Conservation (phyloP, 2,797 vertebrate species). For the Dendrocincla fuliginosa region DNA sequence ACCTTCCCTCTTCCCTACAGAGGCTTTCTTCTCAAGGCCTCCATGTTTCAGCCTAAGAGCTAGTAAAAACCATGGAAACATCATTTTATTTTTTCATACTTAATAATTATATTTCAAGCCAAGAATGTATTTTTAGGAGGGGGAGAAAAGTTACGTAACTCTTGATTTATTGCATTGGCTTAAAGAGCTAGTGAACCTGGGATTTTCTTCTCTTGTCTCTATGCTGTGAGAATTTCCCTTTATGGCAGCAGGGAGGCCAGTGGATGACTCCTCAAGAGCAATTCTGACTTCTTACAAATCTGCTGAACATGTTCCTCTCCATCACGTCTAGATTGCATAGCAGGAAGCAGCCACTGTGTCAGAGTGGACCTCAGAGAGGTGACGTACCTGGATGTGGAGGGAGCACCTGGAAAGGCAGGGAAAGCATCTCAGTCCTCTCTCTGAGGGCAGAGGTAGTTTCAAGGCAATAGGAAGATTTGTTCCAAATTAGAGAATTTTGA, state of each 20-base stretch:
- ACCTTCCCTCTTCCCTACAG: not conserved
- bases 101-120: slow-evolving; percentile 51
- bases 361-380: rapidly evolving
- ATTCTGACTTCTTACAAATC: not conserved
- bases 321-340: not conserved
- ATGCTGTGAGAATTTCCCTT: slow-evolving; percentile 6
- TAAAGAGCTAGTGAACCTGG: slow-evolving; percentile 32
- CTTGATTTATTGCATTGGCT: slow-evolving; percentile 24
- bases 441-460: not conserved
- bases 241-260: not conserved
- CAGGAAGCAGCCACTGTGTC: rapidly evolving
- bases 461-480: not conserved
- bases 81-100: slow-evolving; percentile 31
- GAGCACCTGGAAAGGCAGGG: not conserved
- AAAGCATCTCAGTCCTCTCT: not conserved
- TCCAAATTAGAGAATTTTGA: not conserved
- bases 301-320: not conserved
- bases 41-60: not conserved
- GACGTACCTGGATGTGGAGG: rapidly evolving
- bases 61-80: slow-evolving; percentile 45
- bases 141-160: not conserved
- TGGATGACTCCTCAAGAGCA: not conserved
- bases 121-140: slow-evolving; percentile 27
- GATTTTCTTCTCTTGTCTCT: not conserved
- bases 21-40: not conserved